phyloP scores from a whole-genome alignment of 2,113 vertebrate genomes.

The Marmota flaviventris region DNA sequence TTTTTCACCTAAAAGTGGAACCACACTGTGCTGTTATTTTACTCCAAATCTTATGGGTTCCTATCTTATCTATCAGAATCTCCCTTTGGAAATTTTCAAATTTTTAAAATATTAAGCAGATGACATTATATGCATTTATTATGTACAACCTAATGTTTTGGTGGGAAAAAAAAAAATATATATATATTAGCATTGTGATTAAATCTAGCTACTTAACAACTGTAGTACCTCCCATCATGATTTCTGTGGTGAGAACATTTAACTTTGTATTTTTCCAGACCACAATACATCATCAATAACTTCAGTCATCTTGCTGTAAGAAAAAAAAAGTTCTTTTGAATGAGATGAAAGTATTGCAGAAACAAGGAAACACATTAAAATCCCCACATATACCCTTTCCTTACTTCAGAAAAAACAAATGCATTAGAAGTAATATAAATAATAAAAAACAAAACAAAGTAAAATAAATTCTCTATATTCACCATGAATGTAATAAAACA shows the following conservation, averaged over 20 bases:
- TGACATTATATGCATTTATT: background rate
- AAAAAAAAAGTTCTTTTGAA: background rate
- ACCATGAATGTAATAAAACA: background rate
- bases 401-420: background rate
- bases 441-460: background rate
- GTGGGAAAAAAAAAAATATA: too few species aligned
- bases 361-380: background rate
- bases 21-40: background rate
- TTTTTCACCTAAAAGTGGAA: background rate
- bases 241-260: background rate
- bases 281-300: background rate
- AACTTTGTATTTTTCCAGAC: background rate
- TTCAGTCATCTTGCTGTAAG: background rate
- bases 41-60: background rate
- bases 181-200: background rate
- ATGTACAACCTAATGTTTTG: background rate
- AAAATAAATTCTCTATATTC: background rate
- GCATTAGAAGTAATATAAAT: background rate
- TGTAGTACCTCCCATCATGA: too few species aligned
- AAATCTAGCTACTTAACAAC: background rate
- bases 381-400: background rate
- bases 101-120: background rate
- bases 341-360: background rate
- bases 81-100: background rate
- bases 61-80: background rate